A percentile compares a stretch with the other conserved stretches of the same genome.
These are phyloP conservation scores for Melozone crissalis DNA, from an alignment of 2,113 vertebrate species.

Conservation along the genomic window DNA sequence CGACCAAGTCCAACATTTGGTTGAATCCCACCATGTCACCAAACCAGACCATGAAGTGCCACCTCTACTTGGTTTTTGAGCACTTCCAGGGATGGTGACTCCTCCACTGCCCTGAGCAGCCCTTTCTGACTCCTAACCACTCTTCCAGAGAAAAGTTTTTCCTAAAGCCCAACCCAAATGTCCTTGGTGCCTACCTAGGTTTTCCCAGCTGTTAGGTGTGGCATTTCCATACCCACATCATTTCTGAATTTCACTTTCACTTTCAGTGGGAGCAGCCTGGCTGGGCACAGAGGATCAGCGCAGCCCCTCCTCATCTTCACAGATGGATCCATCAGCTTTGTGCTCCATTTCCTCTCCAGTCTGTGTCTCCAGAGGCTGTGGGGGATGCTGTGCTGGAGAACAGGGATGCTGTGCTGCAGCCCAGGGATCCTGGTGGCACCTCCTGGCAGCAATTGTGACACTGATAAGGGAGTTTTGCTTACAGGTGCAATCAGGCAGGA, in stretches of 20 bases:
- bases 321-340: not conserved
- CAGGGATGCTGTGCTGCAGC: not conserved
- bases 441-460: not conserved
- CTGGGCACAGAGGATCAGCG: not conserved
- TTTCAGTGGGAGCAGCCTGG: not conserved
- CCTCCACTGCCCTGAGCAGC: not conserved
- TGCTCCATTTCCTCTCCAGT: not conserved
- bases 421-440: not conserved
- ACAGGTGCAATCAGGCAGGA: not conserved
- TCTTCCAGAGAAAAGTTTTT: not conserved
- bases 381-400: not conserved
- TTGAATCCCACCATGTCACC: not conserved
- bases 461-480: not conserved
- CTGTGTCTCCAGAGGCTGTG: not conserved
- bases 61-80: not conserved
- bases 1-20: not conserved
- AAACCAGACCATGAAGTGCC: not conserved
- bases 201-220: not conserved
- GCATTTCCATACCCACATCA: not conserved
- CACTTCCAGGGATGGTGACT: not conserved
- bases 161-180: not conserved
- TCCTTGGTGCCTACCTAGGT: accelerated
- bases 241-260: not conserved
- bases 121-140: not conserved
- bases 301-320: not conserved